These are phyloP conservation scores for Ptilodon capucinus DNA, from an alignment of 2,888 invertebrate genomes.

Conservation along the genomic window DNA sequence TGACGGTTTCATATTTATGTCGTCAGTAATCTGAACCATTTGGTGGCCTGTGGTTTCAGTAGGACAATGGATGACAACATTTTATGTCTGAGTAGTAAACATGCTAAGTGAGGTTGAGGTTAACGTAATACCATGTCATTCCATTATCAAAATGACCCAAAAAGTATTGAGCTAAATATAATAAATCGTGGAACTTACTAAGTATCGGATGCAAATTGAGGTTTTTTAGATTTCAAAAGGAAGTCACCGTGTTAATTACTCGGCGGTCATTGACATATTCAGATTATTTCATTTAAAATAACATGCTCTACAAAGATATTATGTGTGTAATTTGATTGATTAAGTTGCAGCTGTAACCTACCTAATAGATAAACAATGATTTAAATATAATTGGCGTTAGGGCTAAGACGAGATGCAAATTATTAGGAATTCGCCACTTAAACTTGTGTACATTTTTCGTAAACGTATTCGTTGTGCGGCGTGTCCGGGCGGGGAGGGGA, in stretches of 20 bases:
- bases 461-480: constrained; percentile 32
- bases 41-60: too few relatives aligned
- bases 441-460: constrained; percentile 15
- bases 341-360: neutral
- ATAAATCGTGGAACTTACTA: constrained; percentile 40
- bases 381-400: too few relatives aligned
- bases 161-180: constrained; percentile 42
- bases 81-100: too few relatives aligned
- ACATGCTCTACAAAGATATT: constrained; percentile 15
- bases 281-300: constrained; percentile 47
- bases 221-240: constrained; percentile 59
- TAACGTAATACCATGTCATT: constrained; percentile 17
- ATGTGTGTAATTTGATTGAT: neutral
- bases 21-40: too few relatives aligned
- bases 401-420: neutral
- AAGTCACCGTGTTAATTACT: constrained; percentile 72
- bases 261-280: constrained; percentile 58
- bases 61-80: too few relatives aligned
- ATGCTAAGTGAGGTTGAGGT: neutral
- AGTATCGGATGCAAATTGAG: constrained; percentile 42
- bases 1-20: neutral
- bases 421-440: constrained; percentile 6
- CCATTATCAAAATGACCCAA: constrained; percentile 52
- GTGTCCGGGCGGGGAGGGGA: constrained; percentile 43
- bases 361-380: neutral